Evolutionary conservation across 2,113 vertebrate species (phyloP).

Genomic region (Atlantisia rogersi): DNA sequence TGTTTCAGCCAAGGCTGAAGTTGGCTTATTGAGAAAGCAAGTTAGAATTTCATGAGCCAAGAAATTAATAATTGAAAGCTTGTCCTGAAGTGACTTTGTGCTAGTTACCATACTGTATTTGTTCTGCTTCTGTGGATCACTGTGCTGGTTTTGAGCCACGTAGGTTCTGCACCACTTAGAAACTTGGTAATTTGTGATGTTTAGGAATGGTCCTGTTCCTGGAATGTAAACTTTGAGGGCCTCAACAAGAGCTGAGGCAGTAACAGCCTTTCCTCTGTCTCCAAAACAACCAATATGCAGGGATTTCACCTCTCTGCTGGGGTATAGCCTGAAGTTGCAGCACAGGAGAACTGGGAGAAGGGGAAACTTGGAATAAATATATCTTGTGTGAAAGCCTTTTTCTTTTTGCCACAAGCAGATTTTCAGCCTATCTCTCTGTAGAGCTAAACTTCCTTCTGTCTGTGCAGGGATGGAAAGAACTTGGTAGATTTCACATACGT

Average conservation of each 20-base stretch:
- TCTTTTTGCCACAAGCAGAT: background rate
- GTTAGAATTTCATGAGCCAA: background rate
- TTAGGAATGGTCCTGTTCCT: background rate
- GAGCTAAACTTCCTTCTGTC: background rate
- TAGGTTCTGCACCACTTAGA: background rate
- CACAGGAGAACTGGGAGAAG: background rate
- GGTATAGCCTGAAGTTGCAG: background rate
- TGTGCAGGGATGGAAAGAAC: constrained; percentile 88
- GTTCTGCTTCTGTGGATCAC: background rate
- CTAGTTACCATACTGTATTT: background rate
- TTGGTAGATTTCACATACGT: constrained; percentile 97
- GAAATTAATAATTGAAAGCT: background rate
- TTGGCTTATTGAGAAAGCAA: background rate
- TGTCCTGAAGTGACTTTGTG: background rate
- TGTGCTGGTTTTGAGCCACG: background rate
- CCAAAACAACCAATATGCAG: background rate
- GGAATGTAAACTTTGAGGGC: background rate
- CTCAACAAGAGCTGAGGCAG: background rate
- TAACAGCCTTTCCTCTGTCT: background rate
- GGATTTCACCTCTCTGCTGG: background rate
- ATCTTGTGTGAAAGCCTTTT: background rate
- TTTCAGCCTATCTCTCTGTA: background rate
- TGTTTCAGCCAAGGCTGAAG: background rate
- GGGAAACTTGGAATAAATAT: background rate
- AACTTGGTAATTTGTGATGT: background rate